Evolutionary conservation across 2,797 vertebrate species (phyloP).

Genomic region (Pseudomugil tenellus): DNA sequence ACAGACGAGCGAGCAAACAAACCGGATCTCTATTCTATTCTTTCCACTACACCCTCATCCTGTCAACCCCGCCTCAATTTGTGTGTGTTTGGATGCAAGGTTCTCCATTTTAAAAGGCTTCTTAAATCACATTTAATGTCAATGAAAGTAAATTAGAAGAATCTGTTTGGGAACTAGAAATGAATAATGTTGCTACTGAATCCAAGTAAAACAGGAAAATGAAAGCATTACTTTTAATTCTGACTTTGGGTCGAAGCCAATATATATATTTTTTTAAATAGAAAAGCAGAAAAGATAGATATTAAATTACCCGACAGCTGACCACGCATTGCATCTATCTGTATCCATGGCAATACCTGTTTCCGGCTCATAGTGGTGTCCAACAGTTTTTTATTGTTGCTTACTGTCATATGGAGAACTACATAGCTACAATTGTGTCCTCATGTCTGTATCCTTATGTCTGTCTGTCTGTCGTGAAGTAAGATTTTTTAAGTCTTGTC

Average conservation of each 20-base stretch:
- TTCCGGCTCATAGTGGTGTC: conserved; percentile 22
- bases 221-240: background rate
- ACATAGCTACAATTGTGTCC: background rate
- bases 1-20: conserved; percentile 38
- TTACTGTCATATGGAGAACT: background rate
- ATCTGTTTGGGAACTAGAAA: background rate
- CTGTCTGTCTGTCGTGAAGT: no score
- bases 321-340: conserved; percentile 12
- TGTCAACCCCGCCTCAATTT: conserved; percentile 6
- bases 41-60: conserved; percentile 26
- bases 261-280: no score
- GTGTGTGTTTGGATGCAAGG: conserved; percentile 21
- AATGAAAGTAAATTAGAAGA: background rate
- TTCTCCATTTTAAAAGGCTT: conserved; percentile 25
- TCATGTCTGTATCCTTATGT: background rate
- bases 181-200: background rate
- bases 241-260: background rate
- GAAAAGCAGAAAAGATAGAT: conserved; percentile 1
- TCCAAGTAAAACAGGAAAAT: background rate
- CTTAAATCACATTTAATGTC: background rate
- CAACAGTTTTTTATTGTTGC: conserved; percentile 6
- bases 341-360: conserved; percentile 49
- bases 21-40: conserved; percentile 14
- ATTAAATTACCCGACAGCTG: conserved; percentile 34
- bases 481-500: no score